Conservation (phyloP, 1,140 invertebrate genomes). For the Phenacoccus solenopsis region DNA sequence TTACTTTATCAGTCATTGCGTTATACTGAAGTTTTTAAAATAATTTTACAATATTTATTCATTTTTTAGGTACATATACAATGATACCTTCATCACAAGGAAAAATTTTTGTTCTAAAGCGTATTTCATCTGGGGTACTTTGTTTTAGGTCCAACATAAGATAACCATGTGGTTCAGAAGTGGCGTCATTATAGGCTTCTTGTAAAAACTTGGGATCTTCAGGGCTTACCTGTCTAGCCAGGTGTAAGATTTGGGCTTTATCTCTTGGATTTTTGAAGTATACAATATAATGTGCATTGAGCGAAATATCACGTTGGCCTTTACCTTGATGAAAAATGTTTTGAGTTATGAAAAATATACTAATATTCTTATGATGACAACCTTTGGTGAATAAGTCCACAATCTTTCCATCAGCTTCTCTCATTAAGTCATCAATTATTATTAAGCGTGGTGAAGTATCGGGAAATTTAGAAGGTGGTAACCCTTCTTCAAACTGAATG, state of each 20-base stretch:
- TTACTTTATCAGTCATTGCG: neutral
- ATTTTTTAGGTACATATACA: too few relatives aligned
- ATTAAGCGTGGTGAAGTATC: neutral
- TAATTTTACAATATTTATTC: too few relatives aligned
- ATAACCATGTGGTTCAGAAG: neutral
- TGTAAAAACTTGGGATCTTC: neutral
- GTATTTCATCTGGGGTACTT: neutral
- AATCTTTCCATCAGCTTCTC: constrained; percentile 11
- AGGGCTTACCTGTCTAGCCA: constrained; percentile 18
- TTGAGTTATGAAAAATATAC: constrained; percentile 18
- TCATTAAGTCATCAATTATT: constrained; percentile 23
- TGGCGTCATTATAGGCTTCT: constrained; percentile 14
- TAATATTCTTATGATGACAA: constrained; percentile 19
- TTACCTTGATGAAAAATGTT: constrained; percentile 3
- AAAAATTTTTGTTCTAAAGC: constrained; percentile 11
- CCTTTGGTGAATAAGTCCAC: constrained; percentile 20
- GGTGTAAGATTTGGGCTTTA: constrained; percentile 19
- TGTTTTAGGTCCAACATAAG: constrained; percentile 17
- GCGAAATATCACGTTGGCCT: constrained; percentile 15
- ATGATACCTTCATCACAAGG: too few relatives aligned
- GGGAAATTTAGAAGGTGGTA: neutral
- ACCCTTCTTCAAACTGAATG: neutral
- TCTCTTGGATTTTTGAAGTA: constrained; percentile 22
- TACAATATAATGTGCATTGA: constrained; percentile 20
- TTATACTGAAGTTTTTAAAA: too few relatives aligned